Evolutionary conservation across 2,113 vertebrate genomes (phyloP), one percentile per base, ranked within the genome.

Genomic region (Synchiropus splendidus): DNA sequence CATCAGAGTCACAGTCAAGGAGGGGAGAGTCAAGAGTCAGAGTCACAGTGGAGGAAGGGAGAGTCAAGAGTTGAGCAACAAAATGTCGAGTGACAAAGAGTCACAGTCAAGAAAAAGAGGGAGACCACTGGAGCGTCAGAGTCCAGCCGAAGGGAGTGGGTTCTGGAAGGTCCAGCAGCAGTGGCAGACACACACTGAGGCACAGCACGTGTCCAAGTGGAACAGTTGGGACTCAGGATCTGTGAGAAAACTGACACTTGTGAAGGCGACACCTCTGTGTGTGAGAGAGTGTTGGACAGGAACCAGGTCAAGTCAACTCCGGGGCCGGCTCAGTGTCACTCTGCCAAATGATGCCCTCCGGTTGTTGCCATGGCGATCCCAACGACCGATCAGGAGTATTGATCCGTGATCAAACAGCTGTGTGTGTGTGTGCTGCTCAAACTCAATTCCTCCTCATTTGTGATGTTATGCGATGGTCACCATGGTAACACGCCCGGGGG

Each of bases 391-490:
- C 60, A 42, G 36, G 18, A 39, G 59, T 64, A 82, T 77, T 59
- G 75, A 82, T 74, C 45, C n/a, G 36, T 53, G 18, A 75, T 74
- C 16, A 2, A 67, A 65, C 62, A 12, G 17, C 4, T 43, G 49
- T 36, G 18, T 39, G 56, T 43, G 16, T 4, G 16, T 36, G 12
- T 52, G 45, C 10, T 37, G 51, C 8, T 18, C 31, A 47, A 51
- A 65, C 56, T 39, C 67, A 70, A 62, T 57, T 59, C 54, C 58
- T 66, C 41, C 61, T 40, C 9, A 18, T 64, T 61, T 61, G 52
- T 72, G 54, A 75, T 67, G 70, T 67, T 78, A 68, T 70, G 62
- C 66, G 69, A 49, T 78, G 80, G 77, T 82, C 72, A 78, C 77
- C 72, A 82, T 80, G 70, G 80, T 62, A 78, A 82, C 77, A 32